Conservation (phyloP, 2,113 vertebrate species). For the Ptychochromis oligacanthus region DNA sequence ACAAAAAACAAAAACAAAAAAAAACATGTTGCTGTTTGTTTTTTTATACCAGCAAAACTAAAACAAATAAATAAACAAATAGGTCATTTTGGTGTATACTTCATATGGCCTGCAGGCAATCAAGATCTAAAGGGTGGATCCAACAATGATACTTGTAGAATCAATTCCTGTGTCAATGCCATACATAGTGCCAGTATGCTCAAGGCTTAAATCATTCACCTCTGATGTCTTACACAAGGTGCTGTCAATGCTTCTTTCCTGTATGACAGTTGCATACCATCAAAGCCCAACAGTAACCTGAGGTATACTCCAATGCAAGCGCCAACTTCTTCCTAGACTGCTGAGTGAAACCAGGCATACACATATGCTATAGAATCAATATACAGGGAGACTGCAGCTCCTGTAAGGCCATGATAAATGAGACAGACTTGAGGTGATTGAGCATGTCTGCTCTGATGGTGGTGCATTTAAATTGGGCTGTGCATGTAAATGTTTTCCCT, state of each 20-base stretch:
- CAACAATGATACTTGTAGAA: conserved; percentile 62
- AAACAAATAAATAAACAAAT: not conserved
- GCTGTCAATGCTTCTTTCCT: conserved; percentile 7
- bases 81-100: conserved; percentile 30
- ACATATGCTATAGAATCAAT: conserved; percentile 46
- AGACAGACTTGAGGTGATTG: conserved; percentile 65
- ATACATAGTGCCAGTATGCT: conserved; percentile 44
- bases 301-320: conserved; percentile 13
- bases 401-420: conserved; percentile 65
- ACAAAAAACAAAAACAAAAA: too few species aligned
- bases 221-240: conserved; percentile 40
- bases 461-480: conserved; percentile 68
- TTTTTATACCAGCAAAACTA: not conserved
- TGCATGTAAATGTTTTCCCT: conserved; percentile 72
- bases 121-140: conserved; percentile 37
- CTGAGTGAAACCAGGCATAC: conserved; percentile 19
- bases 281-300: conserved; percentile 7
- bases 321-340: conserved; percentile 3
- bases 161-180: conserved; percentile 54
- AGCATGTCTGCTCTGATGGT: conserved; percentile 64
- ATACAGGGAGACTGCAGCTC: conserved; percentile 44
- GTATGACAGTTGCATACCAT: conserved; percentile 28
- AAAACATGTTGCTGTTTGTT: too few species aligned
- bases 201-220: conserved; percentile 51
- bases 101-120: conserved; percentile 41